Evolutionary conservation across 2,888 invertebrate genomes (phyloP), one percentile per base, ranked within the genome.

Genomic region (Gasteruption jaculator): DNA sequence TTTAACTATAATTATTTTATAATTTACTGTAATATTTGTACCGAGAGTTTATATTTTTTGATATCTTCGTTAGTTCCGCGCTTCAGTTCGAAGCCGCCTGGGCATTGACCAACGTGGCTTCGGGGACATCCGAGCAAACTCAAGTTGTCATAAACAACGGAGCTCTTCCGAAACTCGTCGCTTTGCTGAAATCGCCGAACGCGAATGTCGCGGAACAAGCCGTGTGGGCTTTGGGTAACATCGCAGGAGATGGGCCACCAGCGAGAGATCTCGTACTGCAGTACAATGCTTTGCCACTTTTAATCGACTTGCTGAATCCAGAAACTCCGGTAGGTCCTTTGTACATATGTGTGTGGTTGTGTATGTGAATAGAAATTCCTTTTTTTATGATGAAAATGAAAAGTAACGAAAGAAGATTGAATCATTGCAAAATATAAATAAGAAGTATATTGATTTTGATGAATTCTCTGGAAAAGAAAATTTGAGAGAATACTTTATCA

Each of bases 151-250:
- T 96, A 0, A 75, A 85, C 65, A 80, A 83, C 24, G 88, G 90
- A n/a, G 94, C 92, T 0, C 79, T 97, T 15, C 87, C 88, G 0
- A 83, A 83, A 44, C 79, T 99, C 37, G 80, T 93, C 15, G 65
- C 74, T 0, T 74, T 97, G 10, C 72, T 95, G 0, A 71, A 76
- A 5, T 85, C 88, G 0, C 73, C 78, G 2, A 75, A 81, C 25
- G 71, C 78, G 0, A 80, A 85, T 51, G 83, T 89, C 1, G 85
- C 89, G 1, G 94, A 95, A 63, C 94, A 95, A 70, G 85, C 91
- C n/a, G 90, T 94, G 0, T 96, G 91, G 97, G 96, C 96, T 0
- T 74, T 95, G n/a, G 93, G 94, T 50, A 99, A 99, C 73, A 92
- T 97, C 57, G 94, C 95, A 6, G 95, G 96, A 22, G 91, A 91